Evolutionary conservation across 1,140 invertebrate species (phyloP).

Genomic region (Drosophila simulans): DNA sequence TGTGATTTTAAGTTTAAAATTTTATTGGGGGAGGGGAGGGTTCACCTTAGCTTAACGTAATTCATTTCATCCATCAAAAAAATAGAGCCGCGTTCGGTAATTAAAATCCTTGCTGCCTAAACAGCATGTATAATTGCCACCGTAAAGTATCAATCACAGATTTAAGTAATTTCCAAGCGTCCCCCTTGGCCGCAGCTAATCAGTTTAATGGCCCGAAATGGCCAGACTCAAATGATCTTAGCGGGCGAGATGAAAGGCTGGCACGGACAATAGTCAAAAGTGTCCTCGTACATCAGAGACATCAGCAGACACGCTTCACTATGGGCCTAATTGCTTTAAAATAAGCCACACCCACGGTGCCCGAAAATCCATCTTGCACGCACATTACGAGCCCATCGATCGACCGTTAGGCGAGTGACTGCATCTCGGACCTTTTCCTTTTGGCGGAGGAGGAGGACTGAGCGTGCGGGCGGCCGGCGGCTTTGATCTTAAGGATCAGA

Average conservation of each 20-base stretch:
- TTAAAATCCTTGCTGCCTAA: slow-evolving; percentile 30
- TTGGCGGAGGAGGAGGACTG: slow-evolving; percentile 1
- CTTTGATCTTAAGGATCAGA: slow-evolving; percentile 71
- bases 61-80: no score
- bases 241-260: slow-evolving; percentile 66
- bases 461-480: slow-evolving; percentile 54
- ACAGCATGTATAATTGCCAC: slow-evolving; percentile 22
- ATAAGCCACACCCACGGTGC: slow-evolving; percentile 75
- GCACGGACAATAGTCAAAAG: slow-evolving; percentile 49
- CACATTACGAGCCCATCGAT: slow-evolving; percentile 62
- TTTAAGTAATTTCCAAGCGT: slow-evolving; percentile 37
- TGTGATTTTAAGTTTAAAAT: no score
- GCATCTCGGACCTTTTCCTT: slow-evolving; percentile 7
- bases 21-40: no score
- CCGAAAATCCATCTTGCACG: slow-evolving; percentile 78
- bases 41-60: no score
- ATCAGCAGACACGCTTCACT: slow-evolving; percentile 71
- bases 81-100: no score
- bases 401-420: slow-evolving; percentile 57
- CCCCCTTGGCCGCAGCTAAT: slow-evolving; percentile 43
- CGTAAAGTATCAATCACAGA: slow-evolving; percentile 43
- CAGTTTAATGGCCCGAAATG: slow-evolving; percentile 35
- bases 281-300: slow-evolving; percentile 73
- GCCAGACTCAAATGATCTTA: slow-evolving; percentile 41
- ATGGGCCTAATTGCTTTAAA: slow-evolving; percentile 78